phyloP scores from a whole-genome alignment of 1,140 invertebrate species.

The Eciton burchellii region DNA sequence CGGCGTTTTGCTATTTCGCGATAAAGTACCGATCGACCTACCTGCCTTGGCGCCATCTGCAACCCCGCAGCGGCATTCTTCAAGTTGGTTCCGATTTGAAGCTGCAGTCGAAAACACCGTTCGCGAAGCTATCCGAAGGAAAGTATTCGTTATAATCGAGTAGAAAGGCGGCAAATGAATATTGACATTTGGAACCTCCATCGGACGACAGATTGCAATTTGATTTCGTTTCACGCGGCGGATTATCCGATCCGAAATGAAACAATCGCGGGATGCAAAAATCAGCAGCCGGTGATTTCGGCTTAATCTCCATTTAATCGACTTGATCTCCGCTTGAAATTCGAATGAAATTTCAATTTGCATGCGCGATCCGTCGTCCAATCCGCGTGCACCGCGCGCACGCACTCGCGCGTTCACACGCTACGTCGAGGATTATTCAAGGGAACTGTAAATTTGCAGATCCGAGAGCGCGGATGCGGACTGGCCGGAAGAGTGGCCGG shows the following conservation, averaged over 20 bases:
- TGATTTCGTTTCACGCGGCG: too few relatives aligned
- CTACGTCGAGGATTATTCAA: not conserved
- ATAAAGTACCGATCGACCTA: not conserved
- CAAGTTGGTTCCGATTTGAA: too few relatives aligned
- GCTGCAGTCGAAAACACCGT: too few relatives aligned
- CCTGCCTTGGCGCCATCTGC: conserved; percentile 36
- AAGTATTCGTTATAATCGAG: too few relatives aligned
- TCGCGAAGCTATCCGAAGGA: too few relatives aligned
- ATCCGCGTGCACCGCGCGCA: not conserved
- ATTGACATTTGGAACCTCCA: too few relatives aligned
- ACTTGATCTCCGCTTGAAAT: not conserved
- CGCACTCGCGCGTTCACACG: not conserved
- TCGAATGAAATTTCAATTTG: not conserved
- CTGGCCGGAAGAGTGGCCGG: not conserved
- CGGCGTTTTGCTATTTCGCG: not conserved
- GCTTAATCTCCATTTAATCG: not conserved
- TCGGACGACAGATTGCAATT: too few relatives aligned
- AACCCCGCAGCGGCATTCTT: not conserved
- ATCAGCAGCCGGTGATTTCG: not conserved
- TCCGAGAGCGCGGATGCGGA: not conserved
- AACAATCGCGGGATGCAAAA: not conserved
- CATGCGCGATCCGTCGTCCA: not conserved
- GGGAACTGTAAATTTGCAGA: not conserved
- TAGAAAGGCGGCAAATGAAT: too few relatives aligned
- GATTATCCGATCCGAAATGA: not conserved